These are phyloP conservation scores for Aldrovandia affinis DNA, from an alignment of 2,797 vertebrate species.

Conservation along the genomic window DNA sequence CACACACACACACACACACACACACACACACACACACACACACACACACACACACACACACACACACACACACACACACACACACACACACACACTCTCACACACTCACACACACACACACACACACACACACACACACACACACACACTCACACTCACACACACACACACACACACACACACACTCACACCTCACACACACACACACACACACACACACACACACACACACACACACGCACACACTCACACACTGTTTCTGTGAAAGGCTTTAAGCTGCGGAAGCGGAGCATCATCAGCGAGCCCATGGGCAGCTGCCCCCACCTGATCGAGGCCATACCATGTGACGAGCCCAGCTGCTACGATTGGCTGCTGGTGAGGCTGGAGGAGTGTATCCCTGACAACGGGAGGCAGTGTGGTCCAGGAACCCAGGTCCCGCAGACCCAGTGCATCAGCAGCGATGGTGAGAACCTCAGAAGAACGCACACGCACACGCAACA, in stretches of 20 bases:
- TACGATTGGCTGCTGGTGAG: conserved; percentile 87
- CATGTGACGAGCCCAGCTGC: conserved; percentile 93
- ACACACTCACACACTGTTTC: neutral
- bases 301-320: conserved; percentile 91
- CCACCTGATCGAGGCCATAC: conserved; percentile 91
- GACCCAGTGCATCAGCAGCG: conserved; percentile 89
- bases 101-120: conserved; percentile 30
- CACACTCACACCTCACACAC: conserved; percentile 22
- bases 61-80: no score
- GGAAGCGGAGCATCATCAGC: conserved; percentile 85
- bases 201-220: neutral
- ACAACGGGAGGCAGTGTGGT: conserved; percentile 87
- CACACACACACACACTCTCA: neutral
- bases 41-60: conserved; percentile 31
- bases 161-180: conserved; percentile 5
- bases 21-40: conserved; percentile 34
- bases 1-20: neutral
- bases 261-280: conserved; percentile 88
- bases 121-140: conserved; percentile 28
- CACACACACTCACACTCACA: no score
- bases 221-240: neutral
- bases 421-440: conserved; percentile 88
- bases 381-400: conserved; percentile 87
- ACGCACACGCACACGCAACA: no score
- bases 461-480: conserved; percentile 74